These are phyloP conservation scores for Paramormyrops kingsleyae DNA, from an alignment of 2,113 vertebrate species.

Conservation along the genomic window DNA sequence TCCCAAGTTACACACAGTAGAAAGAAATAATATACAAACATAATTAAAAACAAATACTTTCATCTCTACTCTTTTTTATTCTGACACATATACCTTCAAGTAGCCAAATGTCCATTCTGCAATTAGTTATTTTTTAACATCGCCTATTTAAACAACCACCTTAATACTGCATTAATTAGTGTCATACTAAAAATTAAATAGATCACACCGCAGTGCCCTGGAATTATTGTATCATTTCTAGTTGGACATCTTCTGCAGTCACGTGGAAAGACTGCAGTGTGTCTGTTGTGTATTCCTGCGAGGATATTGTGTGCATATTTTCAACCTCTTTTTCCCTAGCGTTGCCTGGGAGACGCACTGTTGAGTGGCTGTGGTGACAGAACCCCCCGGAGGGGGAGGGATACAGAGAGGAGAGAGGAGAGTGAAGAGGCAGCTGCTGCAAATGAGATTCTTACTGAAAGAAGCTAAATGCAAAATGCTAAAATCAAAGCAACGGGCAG, in stretches of 20 bases:
- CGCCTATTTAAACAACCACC: not conserved
- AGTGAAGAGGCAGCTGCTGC: not conserved
- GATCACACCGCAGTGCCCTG: not conserved
- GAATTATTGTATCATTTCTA: not conserved
- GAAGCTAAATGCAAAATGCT: not conserved
- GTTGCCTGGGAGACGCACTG: constrained; percentile 11
- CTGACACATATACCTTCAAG: not conserved
- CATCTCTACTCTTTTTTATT: not conserved
- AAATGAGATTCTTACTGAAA: not conserved
- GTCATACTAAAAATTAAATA: not conserved
- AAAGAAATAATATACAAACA: not conserved
- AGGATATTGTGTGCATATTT: constrained; percentile 11
- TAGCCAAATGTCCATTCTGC: not conserved
- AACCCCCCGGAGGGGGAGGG: not conserved
- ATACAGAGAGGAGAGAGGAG: not conserved
- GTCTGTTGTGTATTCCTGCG: not conserved
- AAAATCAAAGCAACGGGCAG: not conserved
- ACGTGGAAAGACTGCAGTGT: not conserved
- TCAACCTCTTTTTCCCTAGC: constrained; percentile 6
- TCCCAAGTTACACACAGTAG: not conserved
- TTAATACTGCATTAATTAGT: not conserved
- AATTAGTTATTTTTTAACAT: not conserved
- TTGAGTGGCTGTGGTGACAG: not conserved
- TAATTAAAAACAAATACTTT: constrained; percentile 3
- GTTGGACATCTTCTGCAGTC: not conserved